Evolutionary conservation across 1,140 invertebrate genomes (phyloP), one percentile per base, ranked within the genome.

Genomic region (Sinonovacula constricta): DNA sequence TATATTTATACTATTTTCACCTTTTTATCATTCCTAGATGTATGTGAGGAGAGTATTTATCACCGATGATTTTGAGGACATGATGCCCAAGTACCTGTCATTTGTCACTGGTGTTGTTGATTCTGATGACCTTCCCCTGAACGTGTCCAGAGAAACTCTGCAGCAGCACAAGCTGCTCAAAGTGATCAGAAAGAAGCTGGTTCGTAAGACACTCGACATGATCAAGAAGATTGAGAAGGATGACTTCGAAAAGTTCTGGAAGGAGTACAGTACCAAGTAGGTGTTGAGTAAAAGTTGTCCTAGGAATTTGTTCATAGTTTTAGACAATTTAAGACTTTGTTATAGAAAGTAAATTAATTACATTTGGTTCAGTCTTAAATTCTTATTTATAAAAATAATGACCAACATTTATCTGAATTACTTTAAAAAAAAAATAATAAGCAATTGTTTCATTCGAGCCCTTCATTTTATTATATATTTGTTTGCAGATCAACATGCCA

Each of bases 11-110:
- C n/a, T n/a, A n/a, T n/a, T n/a, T n/a, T n/a, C n/a, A n/a, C n/a
- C n/a, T n/a, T n/a, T n/a, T 15, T 7, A 24, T 63, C 24, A 14
- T 33, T 86, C 87, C 34, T 82, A 94, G 92, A 92, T 99, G 39
- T 99, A 97, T 89, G 98, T 99, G 15, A 93, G 98, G 81, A 93
- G 98, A 75, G 98, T 99, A 18, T 99, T 99, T 91, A 99, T 99
- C 90, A 99, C 98, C 18, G 98, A 99, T 86, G 97, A 99, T 92
- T 99, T 99, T 92, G 97, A 97, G 88, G 98, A 99, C 88, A 97
- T 99, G 95, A 97, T 99, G 95, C 99, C 99, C 62, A 99, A 97
- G 90, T 99, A 99, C 89, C 92, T 99, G 77, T 95, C 93, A 62
- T 99, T 99, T 89, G 94, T 99, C 66, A 94, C 95, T 82, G 99